These are phyloP conservation scores for Meta bourneti DNA, from an alignment of 2,888 invertebrate species.

Conservation along the genomic window DNA sequence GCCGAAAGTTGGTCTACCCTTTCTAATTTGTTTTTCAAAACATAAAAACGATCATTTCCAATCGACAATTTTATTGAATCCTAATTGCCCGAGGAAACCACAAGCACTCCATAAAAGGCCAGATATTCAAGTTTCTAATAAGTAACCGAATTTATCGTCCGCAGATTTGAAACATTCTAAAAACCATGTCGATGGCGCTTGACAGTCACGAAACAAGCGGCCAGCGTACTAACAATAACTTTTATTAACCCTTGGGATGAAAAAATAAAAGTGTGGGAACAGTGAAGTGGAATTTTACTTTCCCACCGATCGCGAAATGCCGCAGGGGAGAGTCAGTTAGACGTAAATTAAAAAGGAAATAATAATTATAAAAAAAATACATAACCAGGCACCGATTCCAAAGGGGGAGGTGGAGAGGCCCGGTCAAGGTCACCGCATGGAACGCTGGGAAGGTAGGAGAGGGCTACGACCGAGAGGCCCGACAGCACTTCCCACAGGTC, in stretches of 20 bases:
- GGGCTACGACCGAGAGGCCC: conserved; percentile 73
- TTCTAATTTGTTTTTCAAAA: too few species aligned
- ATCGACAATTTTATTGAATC: too few species aligned
- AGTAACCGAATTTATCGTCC: too few species aligned
- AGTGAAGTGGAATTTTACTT: conserved; percentile 54
- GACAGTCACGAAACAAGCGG: conserved; percentile 9
- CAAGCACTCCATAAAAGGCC: too few species aligned
- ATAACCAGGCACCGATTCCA: conserved; percentile 52
- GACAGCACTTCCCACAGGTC: conserved; percentile 39
- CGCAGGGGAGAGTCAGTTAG: conserved; percentile 66
- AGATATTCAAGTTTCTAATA: too few species aligned
- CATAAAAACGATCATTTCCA: too few species aligned
- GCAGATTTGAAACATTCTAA: too few species aligned
- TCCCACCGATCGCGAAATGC: conserved; percentile 61
- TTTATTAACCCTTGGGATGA: neutral
- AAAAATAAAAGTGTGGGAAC: conserved; percentile 70
- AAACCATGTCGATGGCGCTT: neutral
- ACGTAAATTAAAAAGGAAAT: conserved; percentile 66
- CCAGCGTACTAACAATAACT: neutral
- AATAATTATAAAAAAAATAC: conserved; percentile 48
- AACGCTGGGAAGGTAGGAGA: conserved; percentile 67
- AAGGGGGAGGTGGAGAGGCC: conserved; percentile 16
- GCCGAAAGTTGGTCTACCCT: too few species aligned
- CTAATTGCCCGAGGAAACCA: too few species aligned
- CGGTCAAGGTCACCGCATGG: conserved; percentile 73